Evolutionary conservation across 2,888 invertebrate species (phyloP).

Genomic region (Noctua comes): DNA sequence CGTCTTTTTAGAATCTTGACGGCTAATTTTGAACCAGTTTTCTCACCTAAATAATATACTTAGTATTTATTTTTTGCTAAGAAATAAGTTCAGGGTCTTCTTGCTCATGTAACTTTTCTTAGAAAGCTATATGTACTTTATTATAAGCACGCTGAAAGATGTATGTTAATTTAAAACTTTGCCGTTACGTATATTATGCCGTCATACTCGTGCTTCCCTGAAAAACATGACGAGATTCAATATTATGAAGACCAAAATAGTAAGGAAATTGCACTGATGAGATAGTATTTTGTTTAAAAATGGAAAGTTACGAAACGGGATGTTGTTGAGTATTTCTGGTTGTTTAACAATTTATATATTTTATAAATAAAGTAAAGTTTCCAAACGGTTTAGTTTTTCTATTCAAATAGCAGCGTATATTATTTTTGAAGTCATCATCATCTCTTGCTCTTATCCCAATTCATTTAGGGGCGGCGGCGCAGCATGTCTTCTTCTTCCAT

Average conservation of each 20-base stretch:
- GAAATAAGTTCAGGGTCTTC: background rate
- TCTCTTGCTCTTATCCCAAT: no score
- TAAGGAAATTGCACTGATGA: background rate
- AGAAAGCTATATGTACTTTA: background rate
- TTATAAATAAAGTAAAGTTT: background rate
- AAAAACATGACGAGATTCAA: background rate
- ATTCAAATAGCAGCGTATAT: background rate
- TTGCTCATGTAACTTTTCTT: background rate
- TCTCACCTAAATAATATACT: background rate
- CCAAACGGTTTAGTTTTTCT: background rate
- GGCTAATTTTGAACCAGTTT: background rate
- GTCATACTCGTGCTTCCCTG: background rate
- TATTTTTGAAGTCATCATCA: background rate
- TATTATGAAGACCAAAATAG: background rate
- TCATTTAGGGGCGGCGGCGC: no score
- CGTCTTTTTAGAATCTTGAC: background rate
- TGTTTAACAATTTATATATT: background rate
- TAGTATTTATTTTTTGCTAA: background rate
- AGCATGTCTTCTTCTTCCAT: no score
- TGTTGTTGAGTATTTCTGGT: background rate
- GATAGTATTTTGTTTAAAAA: no score
- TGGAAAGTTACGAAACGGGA: background rate
- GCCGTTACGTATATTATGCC: background rate
- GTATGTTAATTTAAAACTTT: constrained; percentile 13
- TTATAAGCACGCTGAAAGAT: background rate